Evolutionary conservation across 2,888 invertebrate species (phyloP), one percentile per base, ranked within the genome.

Genomic region (Drosophila melanosoma): DNA sequence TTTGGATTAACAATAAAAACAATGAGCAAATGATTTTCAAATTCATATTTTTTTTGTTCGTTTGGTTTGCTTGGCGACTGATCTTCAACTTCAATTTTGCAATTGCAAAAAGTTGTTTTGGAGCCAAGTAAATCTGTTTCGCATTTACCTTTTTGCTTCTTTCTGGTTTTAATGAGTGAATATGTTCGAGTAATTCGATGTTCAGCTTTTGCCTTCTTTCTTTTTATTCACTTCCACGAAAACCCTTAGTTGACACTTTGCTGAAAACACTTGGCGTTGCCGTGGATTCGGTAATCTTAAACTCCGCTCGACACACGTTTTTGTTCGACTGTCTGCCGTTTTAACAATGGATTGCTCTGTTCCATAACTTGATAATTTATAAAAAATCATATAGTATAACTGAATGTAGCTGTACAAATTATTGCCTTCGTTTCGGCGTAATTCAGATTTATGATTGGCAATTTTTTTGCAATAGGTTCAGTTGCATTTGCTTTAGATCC

Each of bases 241-340:
- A 49, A 76, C 69, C 65, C 79, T 79, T 61, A 75, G 63, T 86
- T 75, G 84, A 81, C 87, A 85, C 81, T 85, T 84, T 76, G 52
- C 17, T 36, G 4, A 35, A 36, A 68, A 23, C 62, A 77, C 64
- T 69, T 60, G 61, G 38, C 58, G 35, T 59, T 53, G 54, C 48
- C 68, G 49, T 20, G 72, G 72, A 49, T 63, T 79, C 49, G 65
- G 77, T 74, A 79, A 72, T 84, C 69, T 66, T 45, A 61, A 81
- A 75, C 72, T 65, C 66, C 76, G 29, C 42, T 20, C 59, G 32
- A 61, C 52, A 77, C 77, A 70, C 66, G 77, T 70, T 78, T 71
- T 62, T 38, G 36, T 51, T 62, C 65, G 32, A 48, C 60, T 53
- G 66, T 64, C 62, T 12, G 58, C 15, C 52, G 70, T 52, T 70